Conservation (phyloP, 2,888 invertebrate species). For the Amblyjoppa fuscipennis region DNA sequence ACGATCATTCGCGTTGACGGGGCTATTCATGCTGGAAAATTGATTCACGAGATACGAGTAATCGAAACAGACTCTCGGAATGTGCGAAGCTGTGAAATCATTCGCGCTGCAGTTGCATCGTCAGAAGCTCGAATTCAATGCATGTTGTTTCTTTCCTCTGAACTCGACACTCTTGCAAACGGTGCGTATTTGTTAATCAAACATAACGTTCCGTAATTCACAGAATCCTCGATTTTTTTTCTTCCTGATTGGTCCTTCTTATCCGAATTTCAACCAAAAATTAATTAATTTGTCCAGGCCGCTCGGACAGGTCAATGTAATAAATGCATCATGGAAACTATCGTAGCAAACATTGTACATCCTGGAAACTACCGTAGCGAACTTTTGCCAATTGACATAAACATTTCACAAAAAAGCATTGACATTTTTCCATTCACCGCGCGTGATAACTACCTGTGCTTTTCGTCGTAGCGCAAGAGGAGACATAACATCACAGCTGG, state of each 20-base stretch:
- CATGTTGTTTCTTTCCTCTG: slow-evolving; percentile 76
- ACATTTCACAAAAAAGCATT: no score
- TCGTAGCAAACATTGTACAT: no score
- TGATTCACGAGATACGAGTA: slow-evolving; percentile 55
- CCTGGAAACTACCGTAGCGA: no score
- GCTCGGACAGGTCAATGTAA: background rate
- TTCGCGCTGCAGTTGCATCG: slow-evolving; percentile 77
- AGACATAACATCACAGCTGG: slow-evolving; percentile 11
- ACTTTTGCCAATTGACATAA: no score
- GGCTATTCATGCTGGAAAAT: slow-evolving; percentile 42
- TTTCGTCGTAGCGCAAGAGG: background rate
- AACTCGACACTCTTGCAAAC: slow-evolving; percentile 77
- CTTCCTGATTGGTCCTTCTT: slow-evolving; percentile 74
- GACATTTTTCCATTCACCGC: no score
- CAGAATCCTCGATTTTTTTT: slow-evolving; percentile 41
- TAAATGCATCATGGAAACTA: background rate
- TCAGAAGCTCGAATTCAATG: slow-evolving; percentile 76
- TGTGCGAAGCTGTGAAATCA: slow-evolving; percentile 64
- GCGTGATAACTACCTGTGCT: background rate
- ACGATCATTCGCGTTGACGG: slow-evolving; percentile 2
- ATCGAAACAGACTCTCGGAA: slow-evolving; percentile 33
- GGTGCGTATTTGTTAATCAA: slow-evolving; percentile 65
- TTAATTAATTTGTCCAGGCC: slow-evolving; percentile 6
- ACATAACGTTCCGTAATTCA: background rate
- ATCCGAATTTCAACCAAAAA: slow-evolving; percentile 72